phyloP scores from a whole-genome alignment of 2,888 invertebrate genomes.

The Platycnemis pennipes region DNA sequence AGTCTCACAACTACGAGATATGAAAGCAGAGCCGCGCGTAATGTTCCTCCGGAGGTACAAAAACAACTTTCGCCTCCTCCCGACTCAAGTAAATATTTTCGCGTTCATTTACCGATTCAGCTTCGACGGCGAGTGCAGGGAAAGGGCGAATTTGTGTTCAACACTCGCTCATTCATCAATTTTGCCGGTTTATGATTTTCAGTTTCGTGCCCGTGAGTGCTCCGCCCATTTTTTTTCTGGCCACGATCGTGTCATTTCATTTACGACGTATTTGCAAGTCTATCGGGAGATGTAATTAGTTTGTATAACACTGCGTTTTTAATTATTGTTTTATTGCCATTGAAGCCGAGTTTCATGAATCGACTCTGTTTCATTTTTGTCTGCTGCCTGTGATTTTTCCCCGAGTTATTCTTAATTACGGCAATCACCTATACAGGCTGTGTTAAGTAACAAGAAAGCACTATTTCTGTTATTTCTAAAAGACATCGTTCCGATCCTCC shows the following conservation, averaged over 20 bases:
- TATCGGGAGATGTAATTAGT: not conserved
- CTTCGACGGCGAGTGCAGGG: not conserved
- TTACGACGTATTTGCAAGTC: not conserved
- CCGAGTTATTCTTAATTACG: not conserved
- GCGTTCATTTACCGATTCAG: not conserved
- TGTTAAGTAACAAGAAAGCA: not conserved
- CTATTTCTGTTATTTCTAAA: not conserved
- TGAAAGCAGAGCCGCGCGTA: not conserved
- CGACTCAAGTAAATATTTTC: not conserved
- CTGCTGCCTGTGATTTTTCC: not conserved
- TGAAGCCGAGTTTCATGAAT: not conserved
- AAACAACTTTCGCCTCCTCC: not conserved
- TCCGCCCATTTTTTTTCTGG: not conserved
- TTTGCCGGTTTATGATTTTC: not conserved
- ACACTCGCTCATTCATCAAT: not conserved
- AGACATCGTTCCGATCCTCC: not conserved
- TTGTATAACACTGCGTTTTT: not conserved
- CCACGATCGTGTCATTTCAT: not conserved
- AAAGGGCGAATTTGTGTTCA: not conserved
- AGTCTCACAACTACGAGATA: not conserved
- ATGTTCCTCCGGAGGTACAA: not conserved
- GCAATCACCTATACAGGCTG: not conserved
- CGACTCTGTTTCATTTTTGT: constrained; percentile 7
- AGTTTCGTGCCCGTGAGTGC: not conserved
- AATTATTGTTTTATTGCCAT: not conserved